Evolutionary conservation across 2,113 vertebrate species (phyloP).

Genomic region (Calyptommatus sinebrachiatus): DNA sequence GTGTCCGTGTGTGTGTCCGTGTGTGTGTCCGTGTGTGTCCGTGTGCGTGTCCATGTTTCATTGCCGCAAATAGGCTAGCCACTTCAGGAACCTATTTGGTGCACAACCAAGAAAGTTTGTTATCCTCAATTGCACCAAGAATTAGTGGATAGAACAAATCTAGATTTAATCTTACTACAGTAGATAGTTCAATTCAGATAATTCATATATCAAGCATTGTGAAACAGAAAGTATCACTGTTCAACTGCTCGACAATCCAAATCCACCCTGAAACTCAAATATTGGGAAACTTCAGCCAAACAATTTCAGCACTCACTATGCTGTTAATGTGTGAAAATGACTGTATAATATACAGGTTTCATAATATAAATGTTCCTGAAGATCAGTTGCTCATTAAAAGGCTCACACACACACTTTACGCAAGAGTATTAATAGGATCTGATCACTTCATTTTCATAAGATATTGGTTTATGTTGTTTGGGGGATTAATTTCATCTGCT

Average conservation of each 20-base stretch:
- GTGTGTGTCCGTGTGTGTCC: too few relatives aligned
- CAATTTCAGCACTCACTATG: not conserved
- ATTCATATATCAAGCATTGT: too few relatives aligned
- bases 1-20: too few relatives aligned
- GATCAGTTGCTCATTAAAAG: not conserved
- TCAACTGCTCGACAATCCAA: not conserved
- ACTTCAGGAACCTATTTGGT: not conserved
- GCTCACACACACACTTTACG: not conserved
- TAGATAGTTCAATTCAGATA: not conserved
- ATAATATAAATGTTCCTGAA: not conserved
- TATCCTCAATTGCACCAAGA: not conserved
- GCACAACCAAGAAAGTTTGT: not conserved
- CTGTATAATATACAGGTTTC: not conserved
- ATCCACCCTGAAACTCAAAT: not conserved
- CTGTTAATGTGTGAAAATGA: not conserved
- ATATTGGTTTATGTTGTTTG: not conserved
- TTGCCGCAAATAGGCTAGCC: not conserved
- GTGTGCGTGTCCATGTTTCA: not conserved
- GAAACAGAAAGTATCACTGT: not conserved
- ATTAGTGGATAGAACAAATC: not conserved
- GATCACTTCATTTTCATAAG: not conserved
- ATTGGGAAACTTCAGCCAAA: not conserved
- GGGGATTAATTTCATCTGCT: not conserved
- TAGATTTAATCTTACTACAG: not conserved
- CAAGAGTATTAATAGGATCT: not conserved